Base-by-base conservation (phyloP, 2,888 invertebrate genomes). In the Tenthredo distinguenda region DNA sequence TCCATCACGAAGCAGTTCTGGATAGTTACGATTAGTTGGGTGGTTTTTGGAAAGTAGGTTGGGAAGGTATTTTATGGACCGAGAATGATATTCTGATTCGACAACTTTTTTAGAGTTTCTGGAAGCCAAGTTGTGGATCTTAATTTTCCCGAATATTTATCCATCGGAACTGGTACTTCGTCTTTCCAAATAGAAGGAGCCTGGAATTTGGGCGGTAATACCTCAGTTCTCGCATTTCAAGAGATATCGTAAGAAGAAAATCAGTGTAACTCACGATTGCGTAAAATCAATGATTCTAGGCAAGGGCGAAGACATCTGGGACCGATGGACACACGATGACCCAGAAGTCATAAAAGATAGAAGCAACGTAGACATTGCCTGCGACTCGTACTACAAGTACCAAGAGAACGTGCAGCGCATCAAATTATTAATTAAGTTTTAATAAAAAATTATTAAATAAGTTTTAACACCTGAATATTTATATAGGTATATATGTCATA, bases 1-100 rank as follows among this genome's bases (percentile, higher is more conserved):
- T 88, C 97, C 0, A 96, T 96, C 88, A 94, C 95, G 88, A 96
- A 97, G 0, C 95, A 97, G 90, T 96, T 96, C 90, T 92, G 93
- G 68, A 68, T 68, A 68, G 15, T 34, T 34, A 18, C 34, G 15
- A 34, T 68, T 18, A 3, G 7, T 15, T 68, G 34, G 7, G 5
- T 68, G 12, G 4, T 15, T 18, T 31, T 47, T 12, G 40, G n/a
- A 74, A 47, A 21, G 37, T 40, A n/a, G 40, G 40, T 72, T 0
- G 37, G 12, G 15, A 7, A 18, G 0, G 37, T 37, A 18, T n/a
- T 72, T 7, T 62, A 62, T 62, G 26, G 31, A 62, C 3, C 6
- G 18, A 55, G 15, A n/a, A 1, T 31, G 12, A 15, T 15, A 15
- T n/a, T 72, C 37, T n/a, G 34, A 72, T 5, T 40, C 0, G n/a